These are phyloP conservation scores for Apeltes quadracus DNA, from an alignment of 2,113 vertebrate species.

Conservation along the genomic window DNA sequence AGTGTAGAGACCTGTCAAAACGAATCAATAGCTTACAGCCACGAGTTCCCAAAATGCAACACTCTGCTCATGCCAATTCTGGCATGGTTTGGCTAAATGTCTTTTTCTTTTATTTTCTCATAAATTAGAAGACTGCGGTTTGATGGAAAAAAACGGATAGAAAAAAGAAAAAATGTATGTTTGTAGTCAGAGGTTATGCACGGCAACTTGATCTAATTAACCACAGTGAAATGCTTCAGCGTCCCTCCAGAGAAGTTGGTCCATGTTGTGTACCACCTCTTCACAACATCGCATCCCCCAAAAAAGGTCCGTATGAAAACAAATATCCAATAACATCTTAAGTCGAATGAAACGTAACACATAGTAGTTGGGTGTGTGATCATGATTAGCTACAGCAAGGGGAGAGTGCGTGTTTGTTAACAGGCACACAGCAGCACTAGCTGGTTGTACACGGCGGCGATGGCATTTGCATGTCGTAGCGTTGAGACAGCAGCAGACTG, in stretches of 20 bases:
- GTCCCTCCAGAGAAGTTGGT: not conserved
- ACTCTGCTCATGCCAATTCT: not conserved
- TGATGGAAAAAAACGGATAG: not conserved
- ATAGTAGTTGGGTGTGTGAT: conserved; percentile 29
- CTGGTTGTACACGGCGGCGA: conserved; percentile 23
- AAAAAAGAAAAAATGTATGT: not conserved
- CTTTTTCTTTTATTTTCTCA: not conserved
- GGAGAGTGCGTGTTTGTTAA: conserved; percentile 6
- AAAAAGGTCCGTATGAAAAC: not conserved
- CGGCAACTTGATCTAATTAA: not conserved
- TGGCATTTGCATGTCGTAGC: conserved; percentile 57
- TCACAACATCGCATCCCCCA: not conserved
- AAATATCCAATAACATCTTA: conserved; percentile 49
- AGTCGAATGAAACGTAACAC: not conserved
- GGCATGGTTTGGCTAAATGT: not conserved
- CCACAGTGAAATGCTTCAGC: not conserved
- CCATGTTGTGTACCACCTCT: not conserved
- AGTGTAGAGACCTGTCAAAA: not conserved
- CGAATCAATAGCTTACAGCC: not conserved
- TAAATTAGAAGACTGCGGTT: not conserved
- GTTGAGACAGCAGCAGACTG: conserved; percentile 23
- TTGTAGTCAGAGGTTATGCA: not conserved
- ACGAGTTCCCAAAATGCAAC: not conserved
- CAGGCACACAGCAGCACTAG: conserved; percentile 1
- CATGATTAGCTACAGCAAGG: conserved; percentile 57